Conservation (phyloP, 1,140 invertebrate genomes). For the Drosophila varians region DNA sequence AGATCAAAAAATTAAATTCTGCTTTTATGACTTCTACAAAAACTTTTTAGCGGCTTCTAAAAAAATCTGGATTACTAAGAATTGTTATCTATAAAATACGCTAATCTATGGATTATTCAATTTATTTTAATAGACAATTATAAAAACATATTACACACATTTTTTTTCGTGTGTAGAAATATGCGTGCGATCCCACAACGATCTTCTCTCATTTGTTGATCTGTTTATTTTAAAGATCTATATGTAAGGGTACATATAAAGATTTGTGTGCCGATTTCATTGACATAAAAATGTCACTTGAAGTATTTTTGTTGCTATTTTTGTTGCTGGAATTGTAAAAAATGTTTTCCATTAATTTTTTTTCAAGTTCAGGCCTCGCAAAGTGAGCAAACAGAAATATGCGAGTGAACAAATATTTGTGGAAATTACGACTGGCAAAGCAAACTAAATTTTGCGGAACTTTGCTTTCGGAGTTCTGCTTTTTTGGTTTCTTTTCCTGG, state of each 20-base stretch:
- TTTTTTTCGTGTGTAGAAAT: background rate
- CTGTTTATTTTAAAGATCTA: constrained; percentile 5
- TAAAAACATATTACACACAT: too few species aligned
- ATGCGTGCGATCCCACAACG: constrained; percentile 6
- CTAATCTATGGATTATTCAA: too few species aligned
- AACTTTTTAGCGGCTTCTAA: too few species aligned
- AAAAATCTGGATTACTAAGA: too few species aligned
- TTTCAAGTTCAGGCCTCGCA: constrained; percentile 32
- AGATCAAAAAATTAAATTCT: background rate
- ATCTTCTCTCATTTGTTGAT: constrained; percentile 20
- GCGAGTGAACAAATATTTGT: constrained; percentile 61
- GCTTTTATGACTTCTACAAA: too few species aligned
- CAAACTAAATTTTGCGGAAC: constrained; percentile 54
- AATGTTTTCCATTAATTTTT: constrained; percentile 71
- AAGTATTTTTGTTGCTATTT: constrained; percentile 18
- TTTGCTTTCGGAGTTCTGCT: constrained; percentile 36
- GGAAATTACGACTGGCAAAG: constrained; percentile 62
- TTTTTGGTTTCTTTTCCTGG: constrained; percentile 4
- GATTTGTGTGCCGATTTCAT: constrained; percentile 60
- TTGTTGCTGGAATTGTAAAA: constrained; percentile 22
- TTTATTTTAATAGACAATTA: too few species aligned
- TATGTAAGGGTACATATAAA: constrained; percentile 6
- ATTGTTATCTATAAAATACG: too few species aligned
- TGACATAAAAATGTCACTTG: constrained; percentile 75
- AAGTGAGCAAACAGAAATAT: constrained; percentile 21